A percentile compares a stretch with the other conserved stretches of the same genome.
Evolutionary conservation across 2,113 vertebrate species (phyloP).

Genomic region (Morphnarchus princeps): DNA sequence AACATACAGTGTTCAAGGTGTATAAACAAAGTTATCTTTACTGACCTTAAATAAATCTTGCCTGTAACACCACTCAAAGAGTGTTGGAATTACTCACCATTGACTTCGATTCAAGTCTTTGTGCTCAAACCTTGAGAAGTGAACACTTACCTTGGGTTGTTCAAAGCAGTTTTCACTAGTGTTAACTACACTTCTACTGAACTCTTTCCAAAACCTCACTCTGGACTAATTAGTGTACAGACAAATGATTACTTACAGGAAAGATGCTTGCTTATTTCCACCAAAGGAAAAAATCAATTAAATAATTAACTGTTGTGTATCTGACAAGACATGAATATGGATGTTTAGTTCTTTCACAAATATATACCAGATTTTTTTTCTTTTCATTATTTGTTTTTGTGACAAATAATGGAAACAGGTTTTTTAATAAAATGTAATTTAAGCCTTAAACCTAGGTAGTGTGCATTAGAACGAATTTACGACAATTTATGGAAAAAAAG

Average conservation of each 20-base stretch:
- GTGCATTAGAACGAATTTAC: not conserved
- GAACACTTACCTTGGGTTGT: not conserved
- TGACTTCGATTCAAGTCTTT: not conserved
- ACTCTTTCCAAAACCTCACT: not conserved
- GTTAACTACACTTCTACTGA: not conserved
- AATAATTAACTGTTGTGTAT: not conserved
- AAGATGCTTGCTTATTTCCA: not conserved
- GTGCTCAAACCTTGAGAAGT: not conserved
- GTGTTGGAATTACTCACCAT: not conserved
- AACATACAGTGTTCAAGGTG: not conserved
- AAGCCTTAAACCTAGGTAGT: not conserved
- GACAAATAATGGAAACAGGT: not conserved
- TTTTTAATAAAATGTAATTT: not conserved
- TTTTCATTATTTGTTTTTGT: not conserved
- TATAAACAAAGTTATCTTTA: not conserved
- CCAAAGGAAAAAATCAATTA: not conserved
- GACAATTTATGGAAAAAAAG: not conserved
- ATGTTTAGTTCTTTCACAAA: not conserved
- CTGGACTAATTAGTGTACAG: not conserved
- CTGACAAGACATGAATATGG: not conserved
- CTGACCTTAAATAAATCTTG: not conserved
- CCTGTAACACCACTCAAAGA: not conserved
- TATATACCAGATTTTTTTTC: not conserved
- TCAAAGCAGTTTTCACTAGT: not conserved
- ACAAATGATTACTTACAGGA: not conserved